Base-by-base conservation (phyloP, 2,113 vertebrate genomes). In the Piaya cayana region DNA sequence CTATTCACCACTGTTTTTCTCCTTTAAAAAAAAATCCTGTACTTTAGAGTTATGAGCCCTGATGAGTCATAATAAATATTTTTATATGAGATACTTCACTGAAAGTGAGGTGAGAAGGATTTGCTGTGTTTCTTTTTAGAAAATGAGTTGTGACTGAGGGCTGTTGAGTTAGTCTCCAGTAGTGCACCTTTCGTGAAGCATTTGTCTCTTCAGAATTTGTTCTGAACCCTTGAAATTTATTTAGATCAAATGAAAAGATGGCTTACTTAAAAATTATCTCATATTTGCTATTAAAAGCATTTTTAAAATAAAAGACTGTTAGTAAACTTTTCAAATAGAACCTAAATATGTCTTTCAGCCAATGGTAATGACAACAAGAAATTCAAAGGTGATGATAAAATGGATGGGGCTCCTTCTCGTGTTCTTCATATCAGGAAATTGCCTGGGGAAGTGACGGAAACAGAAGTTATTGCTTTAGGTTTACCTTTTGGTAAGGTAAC, bases 331-430 rank as follows among this genome's bases (percentile, higher is more conserved):
- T 93, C 36, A 96, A 74, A 97, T 95, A 11, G 32, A 49, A 72
- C 95, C 85, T 96, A 64, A 94, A 93, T 93, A 86, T 98, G 72
- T 99, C 39, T 98, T 97, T 97, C 98, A 98, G 99, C 99, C 74
- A 99, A 99, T 94, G 99, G 99, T 95, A 99, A 99, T 85, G 99
- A 99, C 94, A 99, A 98, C 97, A 99, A 99, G 97, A 99, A 99
- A 97, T 98, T 99, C 91, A 98, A 98, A 98, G 98, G 99, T 92
- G 99, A 99, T 47, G 99, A 99, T 97, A 98, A 98, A 97, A 98
- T 98, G 97, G 99, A 99, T 91, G 98, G 98, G 58, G 97, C 98
- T 25, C 99, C 99, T 45, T 99, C 99, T 52, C 99, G 99, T 75
- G 99, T 99, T 72, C 98, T 99, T 80, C 99, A 99, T 98, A 99